A percentile compares a stretch with the other conserved stretches of the same genome.
phyloP scores from a whole-genome alignment of 2,113 vertebrate species.

The Ancistrus triradiatus region DNA sequence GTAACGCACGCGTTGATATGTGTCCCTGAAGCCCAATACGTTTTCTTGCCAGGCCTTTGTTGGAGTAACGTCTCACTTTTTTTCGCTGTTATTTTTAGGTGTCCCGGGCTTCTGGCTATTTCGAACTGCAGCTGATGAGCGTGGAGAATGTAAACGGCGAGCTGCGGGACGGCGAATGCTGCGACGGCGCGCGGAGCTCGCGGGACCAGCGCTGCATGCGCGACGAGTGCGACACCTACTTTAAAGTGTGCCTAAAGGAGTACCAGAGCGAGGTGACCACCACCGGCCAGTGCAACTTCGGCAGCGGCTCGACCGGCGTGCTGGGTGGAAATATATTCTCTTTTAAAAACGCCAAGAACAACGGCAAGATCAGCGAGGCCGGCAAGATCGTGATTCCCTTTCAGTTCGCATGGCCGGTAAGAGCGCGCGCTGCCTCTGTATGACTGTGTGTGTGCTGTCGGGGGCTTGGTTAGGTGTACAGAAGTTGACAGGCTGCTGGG shows the following conservation, averaged over 20 bases:
- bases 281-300: constrained; percentile 79
- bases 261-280: constrained; percentile 84
- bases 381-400: constrained; percentile 88
- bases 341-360: constrained; percentile 69
- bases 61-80: constrained; percentile 2
- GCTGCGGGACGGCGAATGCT: constrained; percentile 88
- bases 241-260: constrained; percentile 92
- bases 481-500: neutral
- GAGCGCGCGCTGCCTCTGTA: constrained; percentile 45
- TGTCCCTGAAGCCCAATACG: too few species aligned
- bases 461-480: neutral
- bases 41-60: too few species aligned
- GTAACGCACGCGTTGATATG: too few species aligned
- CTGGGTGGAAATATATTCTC: constrained; percentile 95
- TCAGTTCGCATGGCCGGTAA: constrained; percentile 95
- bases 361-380: constrained; percentile 65
- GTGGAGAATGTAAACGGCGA: constrained; percentile 93
- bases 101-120: constrained; percentile 89
- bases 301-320: constrained; percentile 82
- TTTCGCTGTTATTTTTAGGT: constrained; percentile 77
- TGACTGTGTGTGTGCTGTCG: neutral
- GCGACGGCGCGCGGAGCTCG: constrained; percentile 80
- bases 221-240: constrained; percentile 96
- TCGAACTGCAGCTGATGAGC: constrained; percentile 94
- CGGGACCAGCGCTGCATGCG: constrained; percentile 78